Evolutionary conservation across 2,113 vertebrate species (phyloP).

Genomic region (Neofelis nebulosa): DNA sequence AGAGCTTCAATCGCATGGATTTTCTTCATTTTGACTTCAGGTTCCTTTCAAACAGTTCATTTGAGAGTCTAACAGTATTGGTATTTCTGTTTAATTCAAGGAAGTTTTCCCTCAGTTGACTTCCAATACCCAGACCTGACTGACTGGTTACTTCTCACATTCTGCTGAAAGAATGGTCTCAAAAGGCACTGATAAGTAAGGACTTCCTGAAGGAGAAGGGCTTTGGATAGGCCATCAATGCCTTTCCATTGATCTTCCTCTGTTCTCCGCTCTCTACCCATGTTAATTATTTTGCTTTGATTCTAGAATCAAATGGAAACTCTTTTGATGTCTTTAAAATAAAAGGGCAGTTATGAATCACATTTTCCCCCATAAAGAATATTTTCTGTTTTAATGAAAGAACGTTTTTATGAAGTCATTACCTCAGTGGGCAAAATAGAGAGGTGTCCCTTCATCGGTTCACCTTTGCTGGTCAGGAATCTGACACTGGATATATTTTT

Average conservation of each 20-base stretch:
- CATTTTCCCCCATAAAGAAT: background rate
- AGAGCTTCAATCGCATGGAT: rapidly evolving
- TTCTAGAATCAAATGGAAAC: background rate
- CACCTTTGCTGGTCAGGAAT: background rate
- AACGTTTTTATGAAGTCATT: background rate
- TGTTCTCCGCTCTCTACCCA: background rate
- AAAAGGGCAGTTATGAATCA: background rate
- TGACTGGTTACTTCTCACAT: rapidly evolving
- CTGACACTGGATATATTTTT: too few relatives aligned
- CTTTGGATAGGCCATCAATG: rapidly evolving
- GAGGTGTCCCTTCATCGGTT: rapidly evolving
- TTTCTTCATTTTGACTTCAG: background rate
- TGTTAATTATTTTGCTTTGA: background rate
- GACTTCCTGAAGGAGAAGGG: too few relatives aligned
- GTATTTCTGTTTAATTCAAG: background rate
- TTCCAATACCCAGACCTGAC: background rate
- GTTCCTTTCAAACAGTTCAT: background rate
- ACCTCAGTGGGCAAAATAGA: too few relatives aligned
- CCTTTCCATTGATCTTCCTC: background rate
- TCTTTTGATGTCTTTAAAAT: background rate
- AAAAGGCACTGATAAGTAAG: rapidly evolving
- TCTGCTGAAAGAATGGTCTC: background rate
- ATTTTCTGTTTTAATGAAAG: background rate
- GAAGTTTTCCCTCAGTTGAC: background rate
- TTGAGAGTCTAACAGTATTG: background rate